These are phyloP conservation scores for Hypercompe scribonia DNA, from an alignment of 2,888 invertebrate species.

Conservation along the genomic window DNA sequence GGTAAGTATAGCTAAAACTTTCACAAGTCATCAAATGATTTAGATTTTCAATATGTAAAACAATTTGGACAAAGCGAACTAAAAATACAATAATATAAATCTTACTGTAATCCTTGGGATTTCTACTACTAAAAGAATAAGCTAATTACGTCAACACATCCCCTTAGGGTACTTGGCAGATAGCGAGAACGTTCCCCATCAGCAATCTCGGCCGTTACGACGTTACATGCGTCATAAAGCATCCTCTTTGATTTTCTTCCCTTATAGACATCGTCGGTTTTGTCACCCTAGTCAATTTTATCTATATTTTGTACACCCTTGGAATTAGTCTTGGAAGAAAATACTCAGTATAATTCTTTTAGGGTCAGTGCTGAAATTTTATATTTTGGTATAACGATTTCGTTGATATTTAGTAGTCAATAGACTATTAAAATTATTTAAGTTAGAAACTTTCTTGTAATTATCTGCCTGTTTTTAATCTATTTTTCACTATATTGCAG, in stretches of 20 bases:
- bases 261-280: conserved; percentile 23
- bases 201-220: conserved; percentile 58
- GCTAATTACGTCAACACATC: conserved; percentile 34
- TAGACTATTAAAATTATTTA: neutral
- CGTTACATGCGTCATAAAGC: conserved; percentile 47
- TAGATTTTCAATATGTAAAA: conserved; percentile 25
- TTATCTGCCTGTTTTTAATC: neutral
- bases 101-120: neutral
- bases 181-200: conserved; percentile 37
- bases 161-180: conserved; percentile 26
- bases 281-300: conserved; percentile 42
- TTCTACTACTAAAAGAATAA: neutral
- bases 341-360: conserved; percentile 1
- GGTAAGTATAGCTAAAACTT: neutral
- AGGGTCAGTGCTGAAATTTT: neutral
- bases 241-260: conserved; percentile 35
- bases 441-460: neutral
- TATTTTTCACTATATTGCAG: neutral
- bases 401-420: neutral
- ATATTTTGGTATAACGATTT: neutral
- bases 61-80: neutral
- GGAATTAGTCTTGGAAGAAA: conserved; percentile 26
- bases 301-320: conserved; percentile 17
- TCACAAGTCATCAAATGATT: neutral
- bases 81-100: neutral